Evolutionary conservation across 2,888 invertebrate genomes (phyloP).

Genomic region (Dynastes maya): DNA sequence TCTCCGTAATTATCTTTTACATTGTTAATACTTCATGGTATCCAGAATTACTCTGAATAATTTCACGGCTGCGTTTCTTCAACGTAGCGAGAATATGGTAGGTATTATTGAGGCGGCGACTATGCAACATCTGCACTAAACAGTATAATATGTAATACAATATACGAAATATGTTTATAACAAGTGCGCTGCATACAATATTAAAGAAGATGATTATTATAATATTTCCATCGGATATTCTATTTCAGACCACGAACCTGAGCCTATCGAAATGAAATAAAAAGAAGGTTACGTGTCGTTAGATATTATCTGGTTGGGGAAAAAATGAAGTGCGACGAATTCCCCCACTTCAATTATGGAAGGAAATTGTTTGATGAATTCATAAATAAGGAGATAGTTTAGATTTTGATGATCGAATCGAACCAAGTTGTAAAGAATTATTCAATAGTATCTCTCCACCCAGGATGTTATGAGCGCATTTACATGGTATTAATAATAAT

Average conservation of each 20-base stretch:
- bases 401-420: not conserved
- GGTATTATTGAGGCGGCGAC: not conserved
- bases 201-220: not conserved
- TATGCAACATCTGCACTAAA: not conserved
- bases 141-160: no score
- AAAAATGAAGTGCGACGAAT: not conserved
- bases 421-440: no score
- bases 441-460: no score
- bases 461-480: no score
- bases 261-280: not conserved
- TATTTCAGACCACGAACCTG: not conserved
- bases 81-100: not conserved
- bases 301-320: not conserved
- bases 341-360: conserved; percentile 9
- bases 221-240: not conserved
- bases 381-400: not conserved
- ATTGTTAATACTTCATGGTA: conserved; percentile 66
- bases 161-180: no score
- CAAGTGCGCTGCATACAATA: not conserved
- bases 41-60: conserved; percentile 63
- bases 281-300: not conserved
- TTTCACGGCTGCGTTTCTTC: conserved; percentile 62
- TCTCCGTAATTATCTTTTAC: conserved; percentile 64
- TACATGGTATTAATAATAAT: no score
- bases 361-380: conserved; percentile 31